phyloP scores from a whole-genome alignment of 2,113 vertebrate species.

The Caracal caracal region DNA sequence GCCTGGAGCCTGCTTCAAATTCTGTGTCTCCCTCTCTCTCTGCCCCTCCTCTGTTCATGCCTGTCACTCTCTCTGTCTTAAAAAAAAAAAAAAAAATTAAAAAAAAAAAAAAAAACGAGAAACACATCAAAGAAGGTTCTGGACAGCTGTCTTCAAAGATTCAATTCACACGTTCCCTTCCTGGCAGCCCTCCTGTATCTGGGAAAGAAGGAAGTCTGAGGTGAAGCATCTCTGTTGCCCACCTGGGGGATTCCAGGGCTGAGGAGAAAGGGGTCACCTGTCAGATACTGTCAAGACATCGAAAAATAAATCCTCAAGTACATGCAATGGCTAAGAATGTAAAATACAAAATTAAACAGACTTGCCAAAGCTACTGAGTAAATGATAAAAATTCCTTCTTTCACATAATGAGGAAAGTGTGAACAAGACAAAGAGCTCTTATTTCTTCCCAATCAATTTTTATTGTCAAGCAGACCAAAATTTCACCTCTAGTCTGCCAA shows the following conservation, averaged over 20 bases:
- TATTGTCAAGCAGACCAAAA: neutral
- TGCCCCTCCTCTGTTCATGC: no score
- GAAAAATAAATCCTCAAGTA: neutral
- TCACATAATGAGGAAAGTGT: neutral
- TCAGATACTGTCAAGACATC: neutral
- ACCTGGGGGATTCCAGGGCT: neutral
- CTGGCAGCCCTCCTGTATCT: neutral
- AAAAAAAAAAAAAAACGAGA: neutral
- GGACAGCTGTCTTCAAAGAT: neutral
- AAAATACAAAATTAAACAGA: neutral
- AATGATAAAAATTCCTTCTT: neutral
- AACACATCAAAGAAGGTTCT: constrained; percentile 30
- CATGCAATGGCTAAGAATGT: neutral
- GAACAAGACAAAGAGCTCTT: neutral
- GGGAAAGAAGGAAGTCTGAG: neutral
- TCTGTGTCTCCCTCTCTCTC: no score
- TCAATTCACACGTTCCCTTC: neutral
- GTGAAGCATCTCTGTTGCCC: neutral
- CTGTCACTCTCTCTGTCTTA: no score
- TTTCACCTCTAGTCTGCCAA: neutral
- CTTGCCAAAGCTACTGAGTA: neutral
- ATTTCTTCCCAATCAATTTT: neutral
- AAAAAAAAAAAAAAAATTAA: no score
- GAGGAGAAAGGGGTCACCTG: neutral
- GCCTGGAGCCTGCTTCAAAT: no score